These are phyloP conservation scores for Lineus longissimus DNA, from an alignment of 1,140 invertebrate genomes.

Conservation along the genomic window DNA sequence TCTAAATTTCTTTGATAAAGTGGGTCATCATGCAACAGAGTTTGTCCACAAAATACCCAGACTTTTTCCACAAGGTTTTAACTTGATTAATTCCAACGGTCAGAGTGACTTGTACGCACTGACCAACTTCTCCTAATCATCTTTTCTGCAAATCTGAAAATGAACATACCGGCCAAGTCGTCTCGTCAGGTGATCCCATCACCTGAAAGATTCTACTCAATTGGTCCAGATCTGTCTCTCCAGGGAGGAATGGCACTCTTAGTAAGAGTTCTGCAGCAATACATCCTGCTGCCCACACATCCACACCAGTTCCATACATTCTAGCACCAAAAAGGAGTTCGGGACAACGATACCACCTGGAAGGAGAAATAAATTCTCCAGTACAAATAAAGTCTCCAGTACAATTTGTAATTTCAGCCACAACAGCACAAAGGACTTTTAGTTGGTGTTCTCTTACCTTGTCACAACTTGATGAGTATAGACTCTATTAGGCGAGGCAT, in stretches of 20 bases:
- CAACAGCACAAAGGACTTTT: too few relatives aligned
- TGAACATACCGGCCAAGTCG: slow-evolving; percentile 69
- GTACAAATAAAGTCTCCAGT: slow-evolving; percentile 5
- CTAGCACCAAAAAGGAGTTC: slow-evolving; percentile 93
- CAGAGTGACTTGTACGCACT: too few relatives aligned
- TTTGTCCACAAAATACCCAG: too few relatives aligned
- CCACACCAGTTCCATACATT: slow-evolving; percentile 92
- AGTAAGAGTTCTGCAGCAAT: slow-evolving; percentile 93
- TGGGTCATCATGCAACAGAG: too few relatives aligned
- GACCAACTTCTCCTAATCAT: too few relatives aligned
- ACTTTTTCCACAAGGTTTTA: too few relatives aligned
- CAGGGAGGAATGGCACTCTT: slow-evolving; percentile 88
- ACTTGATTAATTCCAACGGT: too few relatives aligned
- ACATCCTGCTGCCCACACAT: slow-evolving; percentile 98
- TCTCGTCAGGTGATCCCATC: slow-evolving; percentile 85
- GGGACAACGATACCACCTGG: slow-evolving; percentile 70
- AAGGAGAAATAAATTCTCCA: slow-evolving; percentile 16
- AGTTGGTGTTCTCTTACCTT: slow-evolving; percentile 57
- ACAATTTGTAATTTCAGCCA: too few relatives aligned
- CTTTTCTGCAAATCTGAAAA: too few relatives aligned
- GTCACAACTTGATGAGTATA: slow-evolving; percentile 99
- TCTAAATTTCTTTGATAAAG: background rate
- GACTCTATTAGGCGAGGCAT: slow-evolving; percentile 90
- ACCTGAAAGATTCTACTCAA: slow-evolving; percentile 90
- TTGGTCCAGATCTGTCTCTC: slow-evolving; percentile 95